A percentile compares a stretch with the other conserved stretches of the same genome.
phyloP scores from a whole-genome alignment of 2,797 vertebrate genomes.

The Clarias laeviceps region DNA sequence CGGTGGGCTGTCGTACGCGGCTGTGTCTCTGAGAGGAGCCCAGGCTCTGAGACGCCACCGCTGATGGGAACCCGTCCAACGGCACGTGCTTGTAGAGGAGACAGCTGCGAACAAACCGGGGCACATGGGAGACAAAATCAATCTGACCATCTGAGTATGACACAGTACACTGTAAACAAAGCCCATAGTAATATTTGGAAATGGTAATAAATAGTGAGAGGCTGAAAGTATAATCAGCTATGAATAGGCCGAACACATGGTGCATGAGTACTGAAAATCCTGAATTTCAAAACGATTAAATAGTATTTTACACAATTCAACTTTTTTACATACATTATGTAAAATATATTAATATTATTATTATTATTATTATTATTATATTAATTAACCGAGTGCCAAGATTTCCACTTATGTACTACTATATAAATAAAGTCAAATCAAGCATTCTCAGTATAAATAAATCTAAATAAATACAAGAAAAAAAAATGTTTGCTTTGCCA shows the following conservation, averaged over 20 bases:
- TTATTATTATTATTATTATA: neutral
- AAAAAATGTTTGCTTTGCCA: too few species aligned
- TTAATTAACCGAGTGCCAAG: neutral
- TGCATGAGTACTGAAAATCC: neutral
- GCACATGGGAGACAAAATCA: constrained; percentile 21
- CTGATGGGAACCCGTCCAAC: constrained; percentile 82
- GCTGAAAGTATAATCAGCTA: neutral
- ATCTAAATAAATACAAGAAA: neutral
- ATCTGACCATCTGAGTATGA: neutral
- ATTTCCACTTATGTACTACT: too few species aligned
- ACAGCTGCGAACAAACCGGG: constrained; percentile 76
- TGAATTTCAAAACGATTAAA: neutral
- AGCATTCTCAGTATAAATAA: neutral
- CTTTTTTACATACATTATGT: neutral
- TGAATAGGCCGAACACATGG: neutral
- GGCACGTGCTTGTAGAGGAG: constrained; percentile 87
- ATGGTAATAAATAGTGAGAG: neutral
- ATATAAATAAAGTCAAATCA: neutral
- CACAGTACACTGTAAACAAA: neutral
- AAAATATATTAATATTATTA: neutral
- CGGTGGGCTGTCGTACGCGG: constrained; percentile 72
- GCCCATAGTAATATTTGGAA: too few species aligned
- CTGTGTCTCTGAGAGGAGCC: constrained; percentile 71
- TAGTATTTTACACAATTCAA: neutral
- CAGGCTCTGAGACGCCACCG: constrained; percentile 75